A percentile compares a stretch with the other conserved stretches of the same genome.
Conservation (phyloP, 2,113 vertebrate species). For the Albula goreensis region DNA sequence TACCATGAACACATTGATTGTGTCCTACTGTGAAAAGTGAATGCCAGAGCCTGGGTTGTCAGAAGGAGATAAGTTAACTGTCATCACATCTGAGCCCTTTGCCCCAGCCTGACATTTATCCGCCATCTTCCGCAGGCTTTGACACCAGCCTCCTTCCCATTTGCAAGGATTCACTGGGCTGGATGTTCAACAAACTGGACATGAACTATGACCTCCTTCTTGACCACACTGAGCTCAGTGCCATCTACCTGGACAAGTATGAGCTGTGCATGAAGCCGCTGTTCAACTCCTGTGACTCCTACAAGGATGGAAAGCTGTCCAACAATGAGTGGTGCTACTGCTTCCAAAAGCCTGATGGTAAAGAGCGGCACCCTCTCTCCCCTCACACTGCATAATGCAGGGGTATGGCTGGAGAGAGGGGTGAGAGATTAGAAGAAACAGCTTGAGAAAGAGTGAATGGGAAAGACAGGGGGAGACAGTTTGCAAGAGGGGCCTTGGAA, state of each 20-base stretch:
- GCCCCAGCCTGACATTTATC: neutral
- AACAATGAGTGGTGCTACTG: conserved; percentile 87
- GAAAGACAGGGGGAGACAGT: neutral
- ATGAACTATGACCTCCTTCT: conserved; percentile 97
- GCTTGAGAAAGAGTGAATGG: neutral
- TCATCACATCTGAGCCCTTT: neutral
- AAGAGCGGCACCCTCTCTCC: conserved; percentile 33
- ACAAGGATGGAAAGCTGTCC: conserved; percentile 81
- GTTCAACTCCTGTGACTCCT: conserved; percentile 80
- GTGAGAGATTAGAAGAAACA: neutral
- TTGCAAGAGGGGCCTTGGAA: neutral
- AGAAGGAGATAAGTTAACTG: neutral
- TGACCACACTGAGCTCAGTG: conserved; percentile 91
- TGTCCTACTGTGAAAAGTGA: neutral
- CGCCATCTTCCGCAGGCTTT: conserved; percentile 67
- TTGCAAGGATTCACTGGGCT: conserved; percentile 95
- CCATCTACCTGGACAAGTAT: conserved; percentile 93
- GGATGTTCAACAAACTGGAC: conserved; percentile 98
- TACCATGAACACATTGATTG: neutral
- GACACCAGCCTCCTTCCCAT: conserved; percentile 97
- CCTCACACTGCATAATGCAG: neutral
- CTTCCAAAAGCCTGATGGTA: conserved; percentile 83
- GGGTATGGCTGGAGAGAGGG: neutral
- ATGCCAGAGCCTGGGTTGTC: neutral
- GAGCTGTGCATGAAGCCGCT: conserved; percentile 91